phyloP scores from a whole-genome alignment of 1,140 invertebrate genomes.

The Holotrichia oblita region DNA sequence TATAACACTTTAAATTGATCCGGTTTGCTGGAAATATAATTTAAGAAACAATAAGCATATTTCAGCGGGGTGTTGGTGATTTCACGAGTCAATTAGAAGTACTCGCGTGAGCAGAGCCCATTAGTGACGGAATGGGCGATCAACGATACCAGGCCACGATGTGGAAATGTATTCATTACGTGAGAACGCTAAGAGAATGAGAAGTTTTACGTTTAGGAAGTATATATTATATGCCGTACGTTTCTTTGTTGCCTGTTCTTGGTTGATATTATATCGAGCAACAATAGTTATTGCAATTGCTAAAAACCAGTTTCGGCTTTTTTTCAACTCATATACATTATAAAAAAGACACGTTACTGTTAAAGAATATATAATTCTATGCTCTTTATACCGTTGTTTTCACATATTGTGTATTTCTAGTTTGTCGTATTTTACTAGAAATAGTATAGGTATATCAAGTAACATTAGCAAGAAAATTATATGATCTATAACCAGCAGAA shows the following conservation, averaged over 20 bases:
- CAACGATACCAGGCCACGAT: conserved; percentile 41
- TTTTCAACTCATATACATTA: not conserved
- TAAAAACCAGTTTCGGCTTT: not conserved
- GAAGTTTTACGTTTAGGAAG: conserved; percentile 30
- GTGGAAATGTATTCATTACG: conserved; percentile 51
- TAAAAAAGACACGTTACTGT: too few relatives aligned
- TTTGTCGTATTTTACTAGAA: too few relatives aligned
- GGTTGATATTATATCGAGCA: conserved; percentile 15
- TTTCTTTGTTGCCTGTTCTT: conserved; percentile 26
- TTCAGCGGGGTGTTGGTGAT: conserved; percentile 51
- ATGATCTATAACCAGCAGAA: too few relatives aligned
- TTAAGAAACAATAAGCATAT: conserved; percentile 51
- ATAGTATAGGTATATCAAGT: too few relatives aligned
- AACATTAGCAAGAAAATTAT: too few relatives aligned
- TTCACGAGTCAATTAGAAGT: conserved; percentile 58
- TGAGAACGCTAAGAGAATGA: conserved; percentile 46
- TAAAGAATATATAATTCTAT: too few relatives aligned
- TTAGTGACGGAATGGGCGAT: conserved; percentile 48
- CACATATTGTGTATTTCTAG: too few relatives aligned
- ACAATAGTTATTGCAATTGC: not conserved
- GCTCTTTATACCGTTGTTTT: too few relatives aligned
- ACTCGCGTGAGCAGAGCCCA: conserved; percentile 55
- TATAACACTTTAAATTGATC: conserved; percentile 44
- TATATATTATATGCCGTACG: conserved; percentile 4
- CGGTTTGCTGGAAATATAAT: conserved; percentile 41